Base-by-base conservation (phyloP, 2,797 vertebrate species). In the Dallia pectoralis region DNA sequence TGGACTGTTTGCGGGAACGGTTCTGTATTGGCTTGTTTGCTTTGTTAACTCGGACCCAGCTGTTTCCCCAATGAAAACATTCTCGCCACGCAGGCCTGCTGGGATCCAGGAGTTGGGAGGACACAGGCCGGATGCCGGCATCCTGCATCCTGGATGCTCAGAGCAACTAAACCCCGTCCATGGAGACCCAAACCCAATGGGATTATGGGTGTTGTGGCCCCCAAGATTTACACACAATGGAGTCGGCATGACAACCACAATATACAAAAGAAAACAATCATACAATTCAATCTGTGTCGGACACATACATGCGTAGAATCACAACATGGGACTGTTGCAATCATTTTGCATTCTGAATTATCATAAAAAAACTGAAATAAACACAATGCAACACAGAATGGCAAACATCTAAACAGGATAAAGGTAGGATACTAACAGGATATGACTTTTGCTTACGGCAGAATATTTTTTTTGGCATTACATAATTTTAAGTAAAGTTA, bases 61-160 rank as follows among this genome's bases (percentile, higher is more conserved):
- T 81, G 81, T 84, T 80, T 82, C 81, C 77, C 59, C 74, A 81
- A 81, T 82, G 61, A 82, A 85, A 88, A 82, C 77, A 86, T 84
- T 87, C 80, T 74, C 33, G 33, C 69, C 65, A 62, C 73, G 71
- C 73, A 36, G 25, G 63, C 74, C 75, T 30, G 63, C 74, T 75
- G 78, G 67, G 85, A 69, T 68, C 66, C 69, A 73, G 77, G 67
- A 69, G 74, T 76, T 77, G 59, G 79, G 48, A 78, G 32, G 30
- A 32, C 29, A 18, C 30, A 76, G 74, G 75, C 89, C 89, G 88
- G 90, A 94, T 88, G 69, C 81, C 64, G 74, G 74, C 81, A 87
- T 92, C 90, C 92, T 93, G 90, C 81, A 91, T 94, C 93, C 93
- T 93, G 92, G 86, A 94, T 93, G 87, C 81, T 90, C 79, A 33